These are phyloP conservation scores for Pogonophryne albipinna DNA, from an alignment of 2,797 vertebrate genomes.

Conservation along the genomic window DNA sequence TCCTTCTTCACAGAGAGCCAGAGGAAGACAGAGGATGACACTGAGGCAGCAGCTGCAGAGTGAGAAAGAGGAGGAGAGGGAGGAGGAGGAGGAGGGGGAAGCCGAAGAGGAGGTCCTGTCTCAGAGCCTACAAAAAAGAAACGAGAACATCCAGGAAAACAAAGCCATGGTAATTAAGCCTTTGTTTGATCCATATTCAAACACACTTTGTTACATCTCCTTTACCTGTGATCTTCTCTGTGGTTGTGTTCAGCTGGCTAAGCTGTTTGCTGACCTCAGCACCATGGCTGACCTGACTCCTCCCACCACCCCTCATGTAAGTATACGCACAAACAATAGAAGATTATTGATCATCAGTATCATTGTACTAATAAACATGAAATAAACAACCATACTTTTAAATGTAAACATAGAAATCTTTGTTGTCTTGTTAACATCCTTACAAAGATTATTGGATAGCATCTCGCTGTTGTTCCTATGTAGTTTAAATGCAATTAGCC, in stretches of 20 bases:
- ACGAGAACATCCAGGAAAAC: slow-evolving; percentile 96
- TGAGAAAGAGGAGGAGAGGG: slow-evolving; percentile 63
- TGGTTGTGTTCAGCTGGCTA: slow-evolving; percentile 88
- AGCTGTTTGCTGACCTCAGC: slow-evolving; percentile 92
- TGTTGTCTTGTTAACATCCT: too few relatives aligned
- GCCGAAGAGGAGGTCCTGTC: slow-evolving; percentile 80
- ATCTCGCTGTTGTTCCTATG: too few relatives aligned
- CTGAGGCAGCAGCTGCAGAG: slow-evolving; percentile 63
- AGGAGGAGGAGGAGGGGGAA: slow-evolving; percentile 76
- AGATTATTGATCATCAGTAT: background rate
- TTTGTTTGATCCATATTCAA: slow-evolving; percentile 3
- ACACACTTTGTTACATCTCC: background rate
- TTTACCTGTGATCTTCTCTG: slow-evolving; percentile 5
- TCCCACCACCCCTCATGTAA: slow-evolving; percentile 86
- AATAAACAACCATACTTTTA: too few relatives aligned
- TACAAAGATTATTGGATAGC: too few relatives aligned
- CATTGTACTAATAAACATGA: too few relatives aligned
- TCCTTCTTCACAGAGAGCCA: slow-evolving; percentile 32
- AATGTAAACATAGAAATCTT: too few relatives aligned
- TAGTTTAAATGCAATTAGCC: too few relatives aligned
- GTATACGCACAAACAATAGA: slow-evolving; percentile 38
- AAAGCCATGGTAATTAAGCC: slow-evolving; percentile 91
- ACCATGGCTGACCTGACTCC: slow-evolving; percentile 89
- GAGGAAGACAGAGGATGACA: slow-evolving; percentile 28
- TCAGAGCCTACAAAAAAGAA: slow-evolving; percentile 88